phyloP scores from a whole-genome alignment of 2,888 invertebrate species.

The Xanthia icteritia region DNA sequence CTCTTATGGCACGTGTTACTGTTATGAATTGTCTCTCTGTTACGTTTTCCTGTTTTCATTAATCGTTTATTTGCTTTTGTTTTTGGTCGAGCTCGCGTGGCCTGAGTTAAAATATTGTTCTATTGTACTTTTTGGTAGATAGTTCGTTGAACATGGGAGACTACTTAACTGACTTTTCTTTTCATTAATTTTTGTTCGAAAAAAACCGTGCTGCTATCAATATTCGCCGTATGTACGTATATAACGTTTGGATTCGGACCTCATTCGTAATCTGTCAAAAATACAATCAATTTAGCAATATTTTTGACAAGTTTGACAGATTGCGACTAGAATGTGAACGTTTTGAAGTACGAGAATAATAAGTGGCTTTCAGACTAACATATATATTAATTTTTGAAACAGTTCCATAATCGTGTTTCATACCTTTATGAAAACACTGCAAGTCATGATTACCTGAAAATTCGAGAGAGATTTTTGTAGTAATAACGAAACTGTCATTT shows the following conservation, averaged over 20 bases:
- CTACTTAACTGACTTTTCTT: background rate
- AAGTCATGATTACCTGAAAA: conserved; percentile 18
- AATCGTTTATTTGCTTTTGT: conserved; percentile 59
- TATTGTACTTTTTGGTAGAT: conserved; percentile 10
- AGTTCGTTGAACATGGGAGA: background rate
- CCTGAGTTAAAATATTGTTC: background rate
- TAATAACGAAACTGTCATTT: conserved; percentile 48
- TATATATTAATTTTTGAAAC: background rate
- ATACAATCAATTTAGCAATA: too few relatives aligned
- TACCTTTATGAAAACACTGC: conserved; percentile 4
- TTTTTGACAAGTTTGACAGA: too few relatives aligned
- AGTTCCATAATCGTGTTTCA: background rate
- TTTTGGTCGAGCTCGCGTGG: conserved; percentile 19
- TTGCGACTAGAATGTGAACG: too few relatives aligned
- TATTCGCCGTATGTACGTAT: background rate
- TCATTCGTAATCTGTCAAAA: too few relatives aligned
- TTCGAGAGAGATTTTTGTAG: conserved; percentile 26
- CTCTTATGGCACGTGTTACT: conserved; percentile 70
- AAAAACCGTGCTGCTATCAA: background rate
- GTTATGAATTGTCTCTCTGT: conserved; percentile 63
- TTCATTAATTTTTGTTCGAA: background rate
- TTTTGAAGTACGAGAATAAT: too few relatives aligned
- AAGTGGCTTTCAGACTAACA: background rate
- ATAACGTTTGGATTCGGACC: too few relatives aligned
- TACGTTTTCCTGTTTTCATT: conserved; percentile 59